These are phyloP conservation scores for Meteorus sp. DNA, from an alignment of 1,140 invertebrate species.

Conservation along the genomic window DNA sequence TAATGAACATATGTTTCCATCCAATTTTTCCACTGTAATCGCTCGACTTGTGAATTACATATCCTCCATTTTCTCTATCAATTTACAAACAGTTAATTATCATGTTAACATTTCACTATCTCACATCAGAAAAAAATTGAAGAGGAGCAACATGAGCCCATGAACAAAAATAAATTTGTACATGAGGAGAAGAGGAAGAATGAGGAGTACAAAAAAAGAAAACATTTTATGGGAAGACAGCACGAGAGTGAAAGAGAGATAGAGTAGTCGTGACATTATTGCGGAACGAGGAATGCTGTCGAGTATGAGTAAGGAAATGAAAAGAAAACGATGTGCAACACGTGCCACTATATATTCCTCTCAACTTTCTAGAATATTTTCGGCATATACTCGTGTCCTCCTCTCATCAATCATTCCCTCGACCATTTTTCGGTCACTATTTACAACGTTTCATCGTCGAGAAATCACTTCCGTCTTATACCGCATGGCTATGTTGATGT, in stretches of 20 bases:
- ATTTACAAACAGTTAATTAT: no score
- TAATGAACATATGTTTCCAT: background rate
- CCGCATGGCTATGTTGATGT: no score
- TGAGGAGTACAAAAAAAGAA: background rate
- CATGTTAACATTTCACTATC: no score
- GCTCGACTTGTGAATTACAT: no score
- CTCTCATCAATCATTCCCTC: constrained; percentile 11
- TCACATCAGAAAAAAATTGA: no score
- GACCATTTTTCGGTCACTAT: background rate
- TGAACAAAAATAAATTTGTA: no score
- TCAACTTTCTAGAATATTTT: constrained; percentile 2
- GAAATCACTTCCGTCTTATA: background rate
- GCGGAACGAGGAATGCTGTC: background rate
- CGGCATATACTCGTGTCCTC: constrained; percentile 1
- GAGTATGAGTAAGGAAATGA: background rate
- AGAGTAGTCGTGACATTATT: background rate
- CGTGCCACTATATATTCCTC: background rate
- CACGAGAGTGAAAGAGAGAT: background rate
- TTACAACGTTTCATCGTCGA: background rate
- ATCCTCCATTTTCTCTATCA: no score
- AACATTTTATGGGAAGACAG: background rate
- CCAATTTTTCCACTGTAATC: no score
- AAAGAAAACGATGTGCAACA: background rate
- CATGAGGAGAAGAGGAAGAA: constrained; percentile 3
- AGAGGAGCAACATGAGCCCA: no score